Evolutionary conservation across 2,888 invertebrate genomes (phyloP), one percentile per base, ranked within the genome.

Genomic region (Acleris literana): DNA sequence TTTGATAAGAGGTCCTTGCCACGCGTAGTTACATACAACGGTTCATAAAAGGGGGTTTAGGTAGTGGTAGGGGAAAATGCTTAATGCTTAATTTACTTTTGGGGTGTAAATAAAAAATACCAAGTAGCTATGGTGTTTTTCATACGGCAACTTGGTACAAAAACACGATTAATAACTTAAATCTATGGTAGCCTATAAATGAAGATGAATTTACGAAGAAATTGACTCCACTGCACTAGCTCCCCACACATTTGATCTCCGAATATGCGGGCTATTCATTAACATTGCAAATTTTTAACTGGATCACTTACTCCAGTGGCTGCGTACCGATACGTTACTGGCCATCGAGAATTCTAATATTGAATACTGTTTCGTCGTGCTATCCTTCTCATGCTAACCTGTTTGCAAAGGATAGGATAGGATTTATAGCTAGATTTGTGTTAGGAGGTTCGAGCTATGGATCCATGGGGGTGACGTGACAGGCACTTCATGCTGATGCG

Each of bases 401-500:
- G 53, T 61, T 22, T 43, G 63, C 48, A 22, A 56, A 55, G 55
- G 48, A 54, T 20, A 54, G 51, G 56, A 39, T 63, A 58, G 17
- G 29, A 57, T 52, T 57, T 52, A 33, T 63, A 53, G 5, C 44
- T 57, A 58, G 52, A 13, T 46, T 58, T n/a, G n/a, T 52, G 46
- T 39, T 57, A 48, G 56, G 56, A 46, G 56, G 60, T 11, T 60
- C 29, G 46, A 17, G 62, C 62, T 57, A 61, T 66, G 61, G 56
- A 58, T 39, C 22, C 72, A 70, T 76, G 74, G 70, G 72, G 71
- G 71, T 74, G 73, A 76, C 73, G 72, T 79, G 80, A 79, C 60
- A 62, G 74, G 70, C 78, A 80, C 83, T 82, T 76, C 74, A 78
- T 74, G 74, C 74, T 70, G 75, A 76, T 73, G 75, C 69, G 56